Evolutionary conservation across 2,797 vertebrate species (phyloP).

Genomic region (Sebastes oblongus): DNA sequence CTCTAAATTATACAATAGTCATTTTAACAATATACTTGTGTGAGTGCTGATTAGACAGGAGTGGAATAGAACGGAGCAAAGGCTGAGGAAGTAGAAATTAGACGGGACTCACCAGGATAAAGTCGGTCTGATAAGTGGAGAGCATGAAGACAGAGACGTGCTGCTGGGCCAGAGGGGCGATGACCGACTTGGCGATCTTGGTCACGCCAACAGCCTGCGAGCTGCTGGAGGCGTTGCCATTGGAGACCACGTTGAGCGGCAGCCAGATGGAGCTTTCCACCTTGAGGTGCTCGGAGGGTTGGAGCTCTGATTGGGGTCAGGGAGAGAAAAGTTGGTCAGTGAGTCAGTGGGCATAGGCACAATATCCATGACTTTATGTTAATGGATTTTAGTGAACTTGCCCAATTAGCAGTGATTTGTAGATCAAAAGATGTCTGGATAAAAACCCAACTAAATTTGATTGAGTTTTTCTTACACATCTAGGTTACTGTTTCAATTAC

Average conservation of each 20-base stretch:
- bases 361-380: neutral
- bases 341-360: neutral
- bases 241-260: constrained; percentile 93
- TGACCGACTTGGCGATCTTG: constrained; percentile 96
- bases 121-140: constrained; percentile 98
- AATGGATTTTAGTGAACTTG: neutral
- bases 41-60: neutral
- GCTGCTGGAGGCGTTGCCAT: constrained; percentile 84
- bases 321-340: neutral
- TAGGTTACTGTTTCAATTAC: too few species aligned
- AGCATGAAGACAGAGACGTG: constrained; percentile 97
- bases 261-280: constrained; percentile 93
- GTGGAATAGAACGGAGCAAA: neutral
- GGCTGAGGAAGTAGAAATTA: neutral
- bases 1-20: neutral
- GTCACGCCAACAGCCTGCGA: constrained; percentile 94
- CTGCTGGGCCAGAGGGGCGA: constrained; percentile 92
- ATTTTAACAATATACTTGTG: neutral
- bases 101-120: constrained; percentile 88
- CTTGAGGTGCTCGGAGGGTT: constrained; percentile 90
- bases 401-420: neutral
- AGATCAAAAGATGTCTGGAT: too few species aligned
- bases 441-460: too few species aligned
- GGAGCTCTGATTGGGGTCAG: constrained; percentile 84
- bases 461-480: neutral